Percentiles rank a stretch among this genome's conserved stretches.
Evolutionary conservation across 2,797 vertebrate species (phyloP).

Genomic region (Eremophila alpestris): DNA sequence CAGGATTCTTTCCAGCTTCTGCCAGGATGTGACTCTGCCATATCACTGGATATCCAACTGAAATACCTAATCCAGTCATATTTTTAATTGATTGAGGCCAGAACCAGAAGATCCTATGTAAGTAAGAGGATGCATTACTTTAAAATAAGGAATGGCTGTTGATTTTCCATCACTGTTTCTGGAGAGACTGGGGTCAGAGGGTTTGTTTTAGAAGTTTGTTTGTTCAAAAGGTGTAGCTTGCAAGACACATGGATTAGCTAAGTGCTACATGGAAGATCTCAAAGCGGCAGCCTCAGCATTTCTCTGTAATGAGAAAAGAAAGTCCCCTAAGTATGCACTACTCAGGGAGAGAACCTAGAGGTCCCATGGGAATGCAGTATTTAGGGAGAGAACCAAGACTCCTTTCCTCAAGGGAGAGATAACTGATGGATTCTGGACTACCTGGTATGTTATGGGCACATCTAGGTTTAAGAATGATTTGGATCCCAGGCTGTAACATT

Average conservation of each 20-base stretch:
- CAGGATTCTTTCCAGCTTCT: background rate
- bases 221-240: background rate
- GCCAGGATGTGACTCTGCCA: background rate
- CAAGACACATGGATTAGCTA: background rate
- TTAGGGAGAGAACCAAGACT: background rate
- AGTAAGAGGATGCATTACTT: background rate
- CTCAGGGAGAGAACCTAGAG: background rate
- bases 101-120: background rate
- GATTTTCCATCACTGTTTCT: background rate
- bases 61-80: background rate
- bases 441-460: background rate
- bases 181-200: background rate
- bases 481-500: slow-evolving; percentile 41
- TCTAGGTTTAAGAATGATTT: slow-evolving; percentile 16
- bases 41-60: background rate
- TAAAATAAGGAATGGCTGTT: background rate
- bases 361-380: background rate
- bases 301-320: background rate
- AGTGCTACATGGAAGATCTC: background rate
- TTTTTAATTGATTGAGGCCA: background rate
- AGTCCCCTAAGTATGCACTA: background rate
- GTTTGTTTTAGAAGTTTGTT: background rate
- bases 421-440: slow-evolving; percentile 14
- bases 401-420: background rate
- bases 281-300: background rate